Conservation (phyloP, 2,113 vertebrate genomes). For the Prolemur simus region DNA sequence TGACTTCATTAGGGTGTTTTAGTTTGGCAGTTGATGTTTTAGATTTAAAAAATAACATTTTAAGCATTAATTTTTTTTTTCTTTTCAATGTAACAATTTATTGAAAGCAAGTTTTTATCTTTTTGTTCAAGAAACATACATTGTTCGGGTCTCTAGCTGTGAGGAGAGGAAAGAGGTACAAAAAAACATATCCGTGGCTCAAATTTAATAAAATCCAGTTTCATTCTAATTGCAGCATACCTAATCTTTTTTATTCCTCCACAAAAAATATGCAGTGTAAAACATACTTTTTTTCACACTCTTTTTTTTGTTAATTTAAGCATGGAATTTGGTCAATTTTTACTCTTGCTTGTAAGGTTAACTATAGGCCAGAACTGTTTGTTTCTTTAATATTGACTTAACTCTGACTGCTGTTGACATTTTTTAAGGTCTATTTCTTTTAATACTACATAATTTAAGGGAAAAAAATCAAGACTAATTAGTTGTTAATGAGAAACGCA, state of each 20-base stretch:
- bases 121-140: not conserved
- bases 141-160: not conserved
- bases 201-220: not conserved
- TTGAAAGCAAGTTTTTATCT: not conserved
- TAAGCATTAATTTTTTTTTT: not conserved
- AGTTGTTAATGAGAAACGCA: constrained; percentile 90
- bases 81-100: constrained; percentile 43
- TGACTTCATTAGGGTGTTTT: not conserved
- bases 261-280: not conserved
- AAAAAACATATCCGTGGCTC: constrained; percentile 14
- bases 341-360: constrained; percentile 86
- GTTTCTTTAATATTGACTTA: constrained; percentile 83
- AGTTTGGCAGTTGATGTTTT: not conserved
- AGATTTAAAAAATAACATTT: not conserved
- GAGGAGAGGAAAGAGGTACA: constrained; percentile 44
- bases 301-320: constrained; percentile 71
- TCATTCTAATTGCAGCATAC: not conserved
- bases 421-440: constrained; percentile 84
- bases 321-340: constrained; percentile 83
- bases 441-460: constrained; percentile 84
- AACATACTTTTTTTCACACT: constrained; percentile 16
- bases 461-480: constrained; percentile 85
- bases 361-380: constrained; percentile 85
- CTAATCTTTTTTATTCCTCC: not conserved
- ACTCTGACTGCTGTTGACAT: constrained; percentile 79